These are phyloP conservation scores for Drosophila bifasciata DNA, from an alignment of 1,140 invertebrate genomes.

Conservation along the genomic window DNA sequence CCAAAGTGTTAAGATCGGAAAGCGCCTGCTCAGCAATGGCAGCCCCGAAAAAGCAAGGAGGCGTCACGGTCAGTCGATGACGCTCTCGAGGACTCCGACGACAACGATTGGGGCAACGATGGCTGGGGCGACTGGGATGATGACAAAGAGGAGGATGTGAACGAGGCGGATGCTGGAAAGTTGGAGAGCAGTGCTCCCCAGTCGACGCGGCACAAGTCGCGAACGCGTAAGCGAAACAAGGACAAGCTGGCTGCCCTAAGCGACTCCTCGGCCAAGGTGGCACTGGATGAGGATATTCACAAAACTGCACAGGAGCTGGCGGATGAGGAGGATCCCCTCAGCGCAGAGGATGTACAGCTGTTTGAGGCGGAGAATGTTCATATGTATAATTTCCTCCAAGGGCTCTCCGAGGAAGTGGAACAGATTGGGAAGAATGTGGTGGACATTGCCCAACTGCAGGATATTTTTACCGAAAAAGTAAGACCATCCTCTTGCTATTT, in stretches of 20 bases:
- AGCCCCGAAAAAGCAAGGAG: constrained; percentile 4
- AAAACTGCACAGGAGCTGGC: constrained; percentile 63
- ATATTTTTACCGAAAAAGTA: constrained; percentile 98
- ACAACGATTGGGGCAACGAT: constrained; percentile 68
- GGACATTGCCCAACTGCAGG: constrained; percentile 97
- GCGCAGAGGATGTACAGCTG: constrained; percentile 95
- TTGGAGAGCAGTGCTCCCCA: not conserved
- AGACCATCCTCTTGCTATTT: constrained; percentile 3
- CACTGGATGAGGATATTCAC: constrained; percentile 73
- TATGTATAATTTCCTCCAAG: constrained; percentile 93
- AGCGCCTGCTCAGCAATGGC: constrained; percentile 26
- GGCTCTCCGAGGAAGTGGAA: constrained; percentile 90
- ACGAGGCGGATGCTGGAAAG: constrained; percentile 14
- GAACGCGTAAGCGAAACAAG: constrained; percentile 54
- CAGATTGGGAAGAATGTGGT: constrained; percentile 96
- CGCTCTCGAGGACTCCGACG: constrained; percentile 8
- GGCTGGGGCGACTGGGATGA: constrained; percentile 63
- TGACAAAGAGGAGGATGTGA: constrained; percentile 32
- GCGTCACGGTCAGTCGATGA: constrained; percentile 1
- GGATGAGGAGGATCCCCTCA: constrained; percentile 87
- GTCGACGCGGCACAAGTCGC: constrained; percentile 30
- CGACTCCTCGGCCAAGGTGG: constrained; percentile 70
- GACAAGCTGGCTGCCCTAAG: constrained; percentile 6
- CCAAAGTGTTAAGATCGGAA: constrained; percentile 44
- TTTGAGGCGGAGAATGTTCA: constrained; percentile 94